Evolutionary conservation across 1,140 invertebrate genomes (phyloP).

Genomic region (Aphaenogaster floridana): DNA sequence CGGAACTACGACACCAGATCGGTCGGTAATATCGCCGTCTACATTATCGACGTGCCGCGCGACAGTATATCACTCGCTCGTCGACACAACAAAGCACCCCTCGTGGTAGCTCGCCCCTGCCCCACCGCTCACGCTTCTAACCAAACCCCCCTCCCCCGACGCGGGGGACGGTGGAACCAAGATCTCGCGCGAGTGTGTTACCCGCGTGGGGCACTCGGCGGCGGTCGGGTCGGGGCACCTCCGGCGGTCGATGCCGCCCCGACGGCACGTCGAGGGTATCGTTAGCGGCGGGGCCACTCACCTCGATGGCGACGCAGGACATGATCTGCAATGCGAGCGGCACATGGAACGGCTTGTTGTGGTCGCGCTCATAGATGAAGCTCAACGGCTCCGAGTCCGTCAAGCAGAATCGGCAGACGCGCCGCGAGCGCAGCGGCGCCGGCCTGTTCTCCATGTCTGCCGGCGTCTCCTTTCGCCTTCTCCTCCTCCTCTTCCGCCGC

Average conservation of each 20-base stretch:
- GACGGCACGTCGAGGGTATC: constrained; percentile 1
- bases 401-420: constrained; percentile 92
- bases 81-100: background rate
- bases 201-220: background rate
- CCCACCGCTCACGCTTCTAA: background rate
- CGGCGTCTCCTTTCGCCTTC: constrained; percentile 37
- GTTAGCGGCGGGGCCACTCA: constrained; percentile 81
- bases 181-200: background rate
- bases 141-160: background rate
- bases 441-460: constrained; percentile 88
- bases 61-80: background rate
- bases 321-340: constrained; percentile 91
- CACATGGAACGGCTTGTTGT: constrained; percentile 86
- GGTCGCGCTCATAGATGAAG: constrained; percentile 90
- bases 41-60: background rate
- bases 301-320: constrained; percentile 92
- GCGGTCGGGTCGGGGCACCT: background rate
- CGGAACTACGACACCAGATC: background rate
- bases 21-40: background rate
- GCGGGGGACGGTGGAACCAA: background rate
- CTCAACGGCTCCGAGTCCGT: constrained; percentile 87
- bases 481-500: background rate
- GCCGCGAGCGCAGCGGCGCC: constrained; percentile 87
- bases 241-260: constrained; percentile 7
- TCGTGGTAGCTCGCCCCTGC: background rate